These are phyloP conservation scores for Volucella zonaria DNA, from an alignment of 2,888 invertebrate species.

Conservation along the genomic window DNA sequence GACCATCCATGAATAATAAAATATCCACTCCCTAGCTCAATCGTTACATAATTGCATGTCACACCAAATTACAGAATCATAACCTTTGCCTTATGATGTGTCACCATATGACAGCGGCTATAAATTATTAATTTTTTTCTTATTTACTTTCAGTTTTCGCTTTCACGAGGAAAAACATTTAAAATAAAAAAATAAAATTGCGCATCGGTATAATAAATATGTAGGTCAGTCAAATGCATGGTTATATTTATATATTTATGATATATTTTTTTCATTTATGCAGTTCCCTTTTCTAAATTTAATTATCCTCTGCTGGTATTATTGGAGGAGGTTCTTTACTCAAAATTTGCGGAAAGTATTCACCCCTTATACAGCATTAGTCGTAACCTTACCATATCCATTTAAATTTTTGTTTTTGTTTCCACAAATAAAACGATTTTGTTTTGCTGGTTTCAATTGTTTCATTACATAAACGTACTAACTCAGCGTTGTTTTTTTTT, in stretches of 20 bases:
- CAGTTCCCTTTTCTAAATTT: neutral
- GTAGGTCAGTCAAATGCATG: conserved; percentile 22
- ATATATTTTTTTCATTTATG: neutral
- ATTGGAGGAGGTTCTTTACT: neutral
- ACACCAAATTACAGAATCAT: no score
- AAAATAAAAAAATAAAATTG: conserved; percentile 5
- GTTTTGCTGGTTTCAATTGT: neutral
- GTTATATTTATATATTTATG: neutral
- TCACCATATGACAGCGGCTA: no score
- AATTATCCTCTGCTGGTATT: neutral
- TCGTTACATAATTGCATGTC: no score
- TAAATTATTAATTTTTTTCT: no score
- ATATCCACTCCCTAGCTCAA: no score
- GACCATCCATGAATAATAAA: no score
- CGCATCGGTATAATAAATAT: neutral
- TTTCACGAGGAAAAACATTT: neutral
- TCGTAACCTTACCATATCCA: neutral
- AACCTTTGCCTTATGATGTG: no score
- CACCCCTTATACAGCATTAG: neutral
- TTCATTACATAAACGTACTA: neutral
- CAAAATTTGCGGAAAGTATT: neutral
- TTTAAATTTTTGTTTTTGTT: neutral
- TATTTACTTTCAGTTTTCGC: neutral
- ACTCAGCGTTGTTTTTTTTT: neutral
- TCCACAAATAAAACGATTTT: neutral